Evolutionary conservation across 1,140 invertebrate species (phyloP), one percentile per base, ranked within the genome.

Genomic region (Leptonema lineaticorne): DNA sequence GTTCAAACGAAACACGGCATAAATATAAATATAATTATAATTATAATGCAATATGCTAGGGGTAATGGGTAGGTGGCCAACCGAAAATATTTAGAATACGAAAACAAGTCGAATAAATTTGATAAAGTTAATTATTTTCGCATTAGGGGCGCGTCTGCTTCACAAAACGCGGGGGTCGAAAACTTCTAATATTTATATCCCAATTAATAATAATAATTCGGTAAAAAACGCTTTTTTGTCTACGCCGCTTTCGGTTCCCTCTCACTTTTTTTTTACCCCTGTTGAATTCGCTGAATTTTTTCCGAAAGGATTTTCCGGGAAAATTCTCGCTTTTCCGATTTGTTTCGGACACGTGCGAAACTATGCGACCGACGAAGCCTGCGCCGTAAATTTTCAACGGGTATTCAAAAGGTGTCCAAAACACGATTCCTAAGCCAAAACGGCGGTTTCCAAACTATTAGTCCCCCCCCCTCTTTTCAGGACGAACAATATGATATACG

Each of bases 111-210:
- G 20, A 53, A 53, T 26, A 22, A 53, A 53, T 53, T 53, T 26
- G 11, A 53, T 26, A 53, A 53, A 53, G 22, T 53, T 53, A 53
- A 53, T 53, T 53, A 53, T 53, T 53, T 24, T 24, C 50, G 27
- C 50, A 53, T 53, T 53, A 53, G 9, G 50, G 14, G 7, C 16
- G 7, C 9, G 50, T 24, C 37, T 14, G 2, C n/a, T 50, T 24
- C 50, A 2, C 50, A 26, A 26, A 53, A 53, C 22, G n/a, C 20
- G 50, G 50, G 50, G 20, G 50, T 45, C 14, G 27, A 53, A 50
- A 53, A 53, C 22, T 53, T 53, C 27, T n/a, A n/a, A n/a, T n/a
- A n/a, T n/a, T n/a, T n/a, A n/a, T n/a, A n/a, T n/a, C n/a, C n/a
- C n/a, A n/a, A n/a, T n/a, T n/a, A n/a, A n/a, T n/a, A n/a, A n/a